Percentiles rank a stretch among this genome's conserved stretches.
Conservation (phyloP, 2,113 vertebrate genomes). For the Cavia aperea region DNA sequence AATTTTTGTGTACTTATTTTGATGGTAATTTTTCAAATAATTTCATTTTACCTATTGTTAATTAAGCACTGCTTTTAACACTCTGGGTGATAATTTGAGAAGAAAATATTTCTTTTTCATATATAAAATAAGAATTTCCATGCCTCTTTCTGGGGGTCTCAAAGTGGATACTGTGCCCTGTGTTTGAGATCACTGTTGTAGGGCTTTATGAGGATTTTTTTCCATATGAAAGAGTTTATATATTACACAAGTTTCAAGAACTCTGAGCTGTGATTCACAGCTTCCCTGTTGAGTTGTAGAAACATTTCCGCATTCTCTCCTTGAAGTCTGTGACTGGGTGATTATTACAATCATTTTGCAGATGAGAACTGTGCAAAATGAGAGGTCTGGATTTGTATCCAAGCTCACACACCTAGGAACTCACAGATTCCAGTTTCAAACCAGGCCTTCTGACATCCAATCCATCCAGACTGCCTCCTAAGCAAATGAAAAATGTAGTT, state of each 20-base stretch:
- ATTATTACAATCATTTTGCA: slow-evolving; percentile 12
- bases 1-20: not conserved
- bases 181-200: not conserved
- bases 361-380: not conserved
- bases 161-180: not conserved
- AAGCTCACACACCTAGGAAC: not conserved
- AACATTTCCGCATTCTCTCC: slow-evolving; percentile 25
- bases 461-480: not conserved
- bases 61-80: not conserved
- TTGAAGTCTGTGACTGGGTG: slow-evolving; percentile 13
- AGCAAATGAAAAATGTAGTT: not conserved
- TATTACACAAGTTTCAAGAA: slow-evolving; percentile 33
- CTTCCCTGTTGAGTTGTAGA: not conserved
- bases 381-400: not conserved
- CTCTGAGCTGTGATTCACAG: slow-evolving; percentile 7
- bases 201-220: not conserved
- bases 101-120: not conserved
- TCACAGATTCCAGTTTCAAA: not conserved
- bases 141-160: not conserved
- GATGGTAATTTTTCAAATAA: slow-evolving; percentile 16
- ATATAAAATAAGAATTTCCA: not conserved
- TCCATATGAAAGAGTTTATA: not conserved
- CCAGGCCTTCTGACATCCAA: not conserved
- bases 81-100: not conserved
- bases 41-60: not conserved